Percentiles rank a stretch among this genome's conserved stretches.
Conservation (phyloP, 2,888 invertebrate genomes). For the Lepidonotus clava region DNA sequence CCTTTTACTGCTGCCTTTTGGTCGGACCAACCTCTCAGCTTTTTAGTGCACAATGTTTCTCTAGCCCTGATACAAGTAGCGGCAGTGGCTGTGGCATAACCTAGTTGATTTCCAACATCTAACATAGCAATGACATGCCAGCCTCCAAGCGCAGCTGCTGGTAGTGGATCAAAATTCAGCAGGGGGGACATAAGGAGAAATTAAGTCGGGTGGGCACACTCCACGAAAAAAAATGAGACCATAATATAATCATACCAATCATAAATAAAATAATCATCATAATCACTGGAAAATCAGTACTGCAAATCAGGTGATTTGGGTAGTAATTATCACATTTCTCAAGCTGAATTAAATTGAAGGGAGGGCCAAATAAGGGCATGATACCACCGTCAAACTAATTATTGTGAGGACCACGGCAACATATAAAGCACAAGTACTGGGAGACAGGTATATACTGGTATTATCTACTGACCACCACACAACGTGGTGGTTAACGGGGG, state of each 20-base stretch:
- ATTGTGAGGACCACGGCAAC: neutral
- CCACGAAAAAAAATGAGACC: neutral
- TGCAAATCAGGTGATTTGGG: too few species aligned
- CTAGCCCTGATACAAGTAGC: neutral
- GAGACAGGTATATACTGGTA: too few species aligned
- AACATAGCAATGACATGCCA: constrained; percentile 34
- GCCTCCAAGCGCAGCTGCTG: constrained; percentile 28
- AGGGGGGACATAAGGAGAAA: neutral
- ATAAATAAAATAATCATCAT: neutral
- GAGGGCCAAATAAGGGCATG: neutral
- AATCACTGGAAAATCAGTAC: neutral
- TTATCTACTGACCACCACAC: too few species aligned
- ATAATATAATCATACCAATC: neutral
- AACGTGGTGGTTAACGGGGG: too few species aligned
- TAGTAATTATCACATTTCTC: neutral
- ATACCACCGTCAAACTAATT: too few species aligned
- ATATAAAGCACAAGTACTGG: neutral
- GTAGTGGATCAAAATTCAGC: neutral
- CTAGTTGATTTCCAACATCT: neutral
- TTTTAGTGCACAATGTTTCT: neutral
- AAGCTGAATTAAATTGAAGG: neutral
- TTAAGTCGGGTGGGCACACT: neutral
- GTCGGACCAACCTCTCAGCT: neutral
- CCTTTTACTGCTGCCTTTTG: neutral
- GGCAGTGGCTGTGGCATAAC: neutral